These are phyloP conservation scores for Microctenopoma lineatum DNA, from an alignment of 2,797 vertebrate species.

Conservation along the genomic window DNA sequence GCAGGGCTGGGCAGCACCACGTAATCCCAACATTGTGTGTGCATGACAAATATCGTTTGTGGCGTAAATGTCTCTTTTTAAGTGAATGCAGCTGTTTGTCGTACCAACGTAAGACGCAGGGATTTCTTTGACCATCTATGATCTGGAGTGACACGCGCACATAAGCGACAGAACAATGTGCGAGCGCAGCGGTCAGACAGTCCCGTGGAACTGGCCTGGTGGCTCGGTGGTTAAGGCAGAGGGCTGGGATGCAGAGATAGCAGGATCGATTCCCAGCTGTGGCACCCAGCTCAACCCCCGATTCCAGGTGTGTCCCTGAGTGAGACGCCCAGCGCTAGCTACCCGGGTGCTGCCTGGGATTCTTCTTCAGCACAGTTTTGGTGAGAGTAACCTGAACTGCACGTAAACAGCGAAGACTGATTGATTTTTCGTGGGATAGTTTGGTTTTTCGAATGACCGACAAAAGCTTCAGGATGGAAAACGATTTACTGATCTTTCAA, in stretches of 20 bases:
- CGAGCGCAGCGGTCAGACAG: conserved; percentile 1
- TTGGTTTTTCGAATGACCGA: conserved; percentile 36
- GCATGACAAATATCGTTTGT: conserved; percentile 38
- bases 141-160: conserved; percentile 12
- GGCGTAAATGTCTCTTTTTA: conserved; percentile 38
- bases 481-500: conserved; percentile 23
- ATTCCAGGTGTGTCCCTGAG: too few relatives aligned
- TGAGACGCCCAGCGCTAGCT: too few relatives aligned
- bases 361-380: conserved; percentile 16
- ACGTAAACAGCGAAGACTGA: conserved; percentile 37
- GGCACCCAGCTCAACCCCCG: too few relatives aligned
- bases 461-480: conserved; percentile 17
- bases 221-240: too few relatives aligned
- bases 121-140: conserved; percentile 32
- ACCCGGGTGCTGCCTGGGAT: too few relatives aligned
- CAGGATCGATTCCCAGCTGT: too few relatives aligned
- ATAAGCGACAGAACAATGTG: conserved; percentile 19
- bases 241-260: too few relatives aligned
- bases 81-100: conserved; percentile 33
- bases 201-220: conserved; percentile 26
- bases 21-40: conserved; percentile 34
- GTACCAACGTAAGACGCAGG: conserved; percentile 13
- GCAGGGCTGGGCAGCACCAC: background rate
- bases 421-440: conserved; percentile 20
- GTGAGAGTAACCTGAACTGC: conserved; percentile 17